Evolutionary conservation across 1,140 invertebrate species (phyloP), one percentile per base, ranked within the genome.

Genomic region (Drusus annulatus): DNA sequence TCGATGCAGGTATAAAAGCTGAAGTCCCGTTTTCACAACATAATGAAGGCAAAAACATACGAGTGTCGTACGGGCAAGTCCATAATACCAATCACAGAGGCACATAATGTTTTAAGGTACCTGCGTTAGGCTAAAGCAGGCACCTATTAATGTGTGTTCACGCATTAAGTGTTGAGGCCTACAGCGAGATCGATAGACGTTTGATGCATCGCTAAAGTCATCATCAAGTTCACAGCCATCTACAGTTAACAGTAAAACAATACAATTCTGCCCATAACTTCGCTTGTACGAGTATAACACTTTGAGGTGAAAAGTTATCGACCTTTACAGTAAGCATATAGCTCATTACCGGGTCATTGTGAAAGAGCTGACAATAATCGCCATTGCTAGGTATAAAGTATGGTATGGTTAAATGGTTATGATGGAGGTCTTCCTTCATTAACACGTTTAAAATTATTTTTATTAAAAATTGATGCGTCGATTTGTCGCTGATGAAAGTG

Each of bases 181-280:
- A 45, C 10, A 45, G 36, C 36, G 36, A 45, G 36, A 45, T 45
- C 36, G 36, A 45, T 45, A 10, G 36, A 45, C 36, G 36, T 45
- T 45, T 17, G 54, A 56, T 56, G 54, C 54, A 21, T 21, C 5
- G 60, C 7, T 21, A 16, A 10, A 68, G 65, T n/a, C 65, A 50
- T 17, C 28, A 19, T 50, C 65, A 69, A 50, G 36, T 50, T 50
- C 28, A n/a, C 36, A 50, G 21, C 6, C 60, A 63, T 23, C 17
- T 21, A 51, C 65, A 21, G 65, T 51, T 69, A 69, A 19, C 65
- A 50, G 65, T 45, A 50, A 69, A 69, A 69, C 65, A 69, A 69
- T 69, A 69, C 21, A 17, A 45, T 50, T 69, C 21, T n/a, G n/a
- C 21, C 65, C 36, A 69, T 45, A 10, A 69, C 65, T 50, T 36